Evolutionary conservation across 92 coral and sea anemone genomes (phyloP).

Genomic region (Phymanthus crucifer): DNA sequence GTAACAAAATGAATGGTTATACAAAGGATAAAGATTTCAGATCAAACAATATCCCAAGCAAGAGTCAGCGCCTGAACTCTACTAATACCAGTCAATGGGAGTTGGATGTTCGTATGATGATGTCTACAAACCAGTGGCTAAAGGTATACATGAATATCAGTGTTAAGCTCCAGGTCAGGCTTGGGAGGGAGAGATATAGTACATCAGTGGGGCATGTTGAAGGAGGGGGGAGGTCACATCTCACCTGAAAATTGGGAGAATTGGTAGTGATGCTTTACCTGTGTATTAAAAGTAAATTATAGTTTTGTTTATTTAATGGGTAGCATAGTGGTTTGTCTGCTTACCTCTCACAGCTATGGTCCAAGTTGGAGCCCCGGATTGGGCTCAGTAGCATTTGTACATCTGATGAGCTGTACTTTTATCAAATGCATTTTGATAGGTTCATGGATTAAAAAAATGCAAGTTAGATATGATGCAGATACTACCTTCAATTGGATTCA

Average conservation of each 20-base stretch:
- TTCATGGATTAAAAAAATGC: conserved; percentile 85
- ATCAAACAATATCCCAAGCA: conserved; percentile 59
- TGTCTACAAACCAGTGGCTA: conserved; percentile 91
- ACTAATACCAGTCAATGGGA: conserved; percentile 86
- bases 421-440: conserved; percentile 37
- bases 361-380: no score
- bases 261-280: no score
- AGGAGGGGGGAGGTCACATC: no score
- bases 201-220: no score
- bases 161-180: no score
- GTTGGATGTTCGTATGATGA: conserved; percentile 89
- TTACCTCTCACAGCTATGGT: no score
- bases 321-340: no score
- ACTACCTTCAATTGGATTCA: conserved; percentile 87
- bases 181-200: no score
- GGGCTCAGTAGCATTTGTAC: neutral
- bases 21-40: conserved; percentile 26
- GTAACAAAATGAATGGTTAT: conserved; percentile 27
- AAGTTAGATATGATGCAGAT: conserved; percentile 95
- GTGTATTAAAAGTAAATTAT: no score
- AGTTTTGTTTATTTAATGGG: no score
- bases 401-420: neutral
- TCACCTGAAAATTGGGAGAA: no score
- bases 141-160: conserved; percentile 46
- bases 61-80: conserved; percentile 71